Evolutionary conservation across 2,888 invertebrate species (phyloP).

Genomic region (Eudasyphora cyanicolor): DNA sequence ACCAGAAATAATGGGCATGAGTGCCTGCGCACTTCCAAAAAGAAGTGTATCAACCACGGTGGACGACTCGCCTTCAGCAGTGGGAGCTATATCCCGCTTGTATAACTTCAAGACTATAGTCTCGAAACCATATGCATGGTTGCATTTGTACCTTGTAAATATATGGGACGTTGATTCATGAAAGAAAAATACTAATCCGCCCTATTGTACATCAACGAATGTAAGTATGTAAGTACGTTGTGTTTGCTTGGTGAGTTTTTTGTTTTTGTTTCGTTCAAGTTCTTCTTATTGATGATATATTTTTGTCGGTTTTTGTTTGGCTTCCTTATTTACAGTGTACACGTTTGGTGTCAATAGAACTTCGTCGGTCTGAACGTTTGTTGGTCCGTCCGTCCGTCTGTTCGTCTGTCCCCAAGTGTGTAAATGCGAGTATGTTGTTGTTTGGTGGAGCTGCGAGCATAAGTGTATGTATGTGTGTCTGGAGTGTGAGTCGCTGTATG

Average conservation of each 20-base stretch:
- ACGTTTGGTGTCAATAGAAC: constrained; percentile 12
- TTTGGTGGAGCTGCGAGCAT: constrained; percentile 12
- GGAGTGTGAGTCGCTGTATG: constrained; percentile 4
- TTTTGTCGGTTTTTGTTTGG: constrained; percentile 60
- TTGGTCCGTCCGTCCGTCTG: no score
- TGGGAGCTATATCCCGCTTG: no score
- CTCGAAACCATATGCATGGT: no score
- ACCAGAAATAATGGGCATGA: no score
- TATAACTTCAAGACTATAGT: no score
- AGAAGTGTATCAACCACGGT: no score
- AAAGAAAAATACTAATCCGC: no score
- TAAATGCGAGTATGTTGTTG: constrained; percentile 45
- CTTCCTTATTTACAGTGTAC: constrained; percentile 59
- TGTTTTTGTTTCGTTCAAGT: constrained; percentile 21
- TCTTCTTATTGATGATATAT: constrained; percentile 29
- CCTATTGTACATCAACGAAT: no score
- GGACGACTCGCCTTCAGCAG: no score
- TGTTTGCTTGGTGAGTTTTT: neutral
- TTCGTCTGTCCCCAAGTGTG: constrained; percentile 42
- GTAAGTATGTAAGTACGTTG: neutral
- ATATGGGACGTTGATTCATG: no score
- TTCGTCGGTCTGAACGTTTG: constrained; percentile 13
- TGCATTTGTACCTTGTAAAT: no score
- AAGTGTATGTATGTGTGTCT: neutral
- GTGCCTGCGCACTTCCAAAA: no score